Evolutionary conservation across 2,797 vertebrate genomes (phyloP), one percentile per base, ranked within the genome.

Genomic region (Myotis planiceps): DNA sequence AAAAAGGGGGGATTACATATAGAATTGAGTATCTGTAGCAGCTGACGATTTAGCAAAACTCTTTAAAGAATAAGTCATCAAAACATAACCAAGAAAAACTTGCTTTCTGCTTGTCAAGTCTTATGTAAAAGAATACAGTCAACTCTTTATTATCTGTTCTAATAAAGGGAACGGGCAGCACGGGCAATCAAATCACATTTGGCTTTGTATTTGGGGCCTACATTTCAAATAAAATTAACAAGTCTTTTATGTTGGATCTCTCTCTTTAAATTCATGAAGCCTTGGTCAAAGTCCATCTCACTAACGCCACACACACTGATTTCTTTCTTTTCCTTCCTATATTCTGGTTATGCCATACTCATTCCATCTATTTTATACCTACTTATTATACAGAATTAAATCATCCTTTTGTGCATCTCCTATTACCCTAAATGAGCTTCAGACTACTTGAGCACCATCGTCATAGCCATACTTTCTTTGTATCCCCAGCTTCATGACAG

Each of bases 101-200:
- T 66, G 19, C 60, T 94, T 87, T 96, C 78, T 94, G 75, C 42
- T 91, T 91, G 95, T 89, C 15, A 78, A 84, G 55, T 68, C 47
- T 91, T 87, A 89, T 1, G n/a, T 47, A 87, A 90, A 76, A 42
- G 95, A 92, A 96, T 88, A 95, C 80, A 95, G 92, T 93, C 95
- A 94, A 95, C 91, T 97, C 96, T 97, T 91, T 96, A 95, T 92
- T 87, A 88, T 65, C 51, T 63, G 25, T 34, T 71, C 80, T 71
- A 86, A 86, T 60, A 92, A 94, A 93, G 66, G 83, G 76, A 95
- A 92, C 75, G 29, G 82, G 71, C 12, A 37, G 69, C 37, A 12
- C 0, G 5, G 75, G 32, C 37, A 81, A 88, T 15, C 39, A 78
- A 71, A 25, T 65, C 49, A 34, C 6, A 53, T 27, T 4, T 71